Conservation (phyloP, 2,888 invertebrate species). For the Lysandra coridon region DNA sequence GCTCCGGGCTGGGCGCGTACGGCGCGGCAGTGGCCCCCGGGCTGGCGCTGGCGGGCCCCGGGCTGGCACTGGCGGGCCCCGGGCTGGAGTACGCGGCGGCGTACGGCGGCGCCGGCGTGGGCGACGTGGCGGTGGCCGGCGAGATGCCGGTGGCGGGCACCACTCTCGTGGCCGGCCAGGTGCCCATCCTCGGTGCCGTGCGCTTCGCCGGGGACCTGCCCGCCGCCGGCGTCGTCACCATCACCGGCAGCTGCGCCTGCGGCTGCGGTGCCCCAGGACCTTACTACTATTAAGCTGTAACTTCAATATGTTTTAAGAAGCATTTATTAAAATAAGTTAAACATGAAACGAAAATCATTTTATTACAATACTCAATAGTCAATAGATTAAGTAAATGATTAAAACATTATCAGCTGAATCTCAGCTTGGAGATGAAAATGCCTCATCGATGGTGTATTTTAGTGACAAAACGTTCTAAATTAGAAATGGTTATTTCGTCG, state of each 20-base stretch:
- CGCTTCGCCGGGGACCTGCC: conserved; percentile 41
- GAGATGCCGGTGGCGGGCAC: conserved; percentile 46
- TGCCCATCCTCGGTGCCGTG: conserved; percentile 47
- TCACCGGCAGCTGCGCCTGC: conserved; percentile 33
- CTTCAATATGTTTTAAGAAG: neutral
- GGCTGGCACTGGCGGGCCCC: neutral
- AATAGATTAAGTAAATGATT: neutral
- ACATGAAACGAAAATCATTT: neutral
- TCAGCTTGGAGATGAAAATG: neutral
- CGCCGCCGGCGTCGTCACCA: conserved; percentile 45
- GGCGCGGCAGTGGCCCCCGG: neutral
- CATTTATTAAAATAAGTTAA: conserved; percentile 23
- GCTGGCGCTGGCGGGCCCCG: neutral
- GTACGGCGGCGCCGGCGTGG: conserved; percentile 47
- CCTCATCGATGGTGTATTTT: neutral
- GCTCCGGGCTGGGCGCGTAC: neutral
- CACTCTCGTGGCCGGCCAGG: conserved; percentile 47
- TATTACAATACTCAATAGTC: neutral
- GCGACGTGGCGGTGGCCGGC: conserved; percentile 44
- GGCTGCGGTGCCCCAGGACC: conserved; percentile 16
- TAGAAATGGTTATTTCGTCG: too few relatives aligned
- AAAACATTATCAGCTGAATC: too few relatives aligned
- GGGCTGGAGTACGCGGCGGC: conserved; percentile 35
- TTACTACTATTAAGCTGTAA: conserved; percentile 5
- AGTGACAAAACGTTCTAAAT: too few relatives aligned